These are phyloP conservation scores for Cheilosia grossa DNA, from an alignment of 2,888 invertebrate species.

Conservation along the genomic window DNA sequence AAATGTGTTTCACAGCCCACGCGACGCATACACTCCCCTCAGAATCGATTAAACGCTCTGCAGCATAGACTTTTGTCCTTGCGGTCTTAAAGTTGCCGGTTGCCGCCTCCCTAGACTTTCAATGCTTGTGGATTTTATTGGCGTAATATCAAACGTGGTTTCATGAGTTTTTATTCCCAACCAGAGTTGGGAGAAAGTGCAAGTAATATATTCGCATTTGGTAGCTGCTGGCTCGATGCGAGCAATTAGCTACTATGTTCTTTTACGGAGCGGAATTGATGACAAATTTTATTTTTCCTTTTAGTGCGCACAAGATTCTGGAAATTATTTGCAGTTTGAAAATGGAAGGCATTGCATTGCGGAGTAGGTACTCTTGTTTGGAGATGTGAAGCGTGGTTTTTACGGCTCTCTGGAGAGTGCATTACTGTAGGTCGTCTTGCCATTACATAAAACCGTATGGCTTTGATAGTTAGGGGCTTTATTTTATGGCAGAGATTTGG, in stretches of 20 bases:
- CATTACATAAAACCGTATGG: not conserved
- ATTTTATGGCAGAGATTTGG: not conserved
- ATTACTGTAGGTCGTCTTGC: not conserved
- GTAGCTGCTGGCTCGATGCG: too few relatives aligned
- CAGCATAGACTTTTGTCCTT: slow-evolving; percentile 3
- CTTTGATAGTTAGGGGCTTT: not conserved
- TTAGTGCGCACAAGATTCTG: not conserved
- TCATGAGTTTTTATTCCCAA: slow-evolving; percentile 34
- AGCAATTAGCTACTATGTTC: slow-evolving; percentile 39
- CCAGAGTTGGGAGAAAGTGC: not conserved
- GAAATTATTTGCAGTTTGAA: not conserved
- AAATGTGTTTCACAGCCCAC: slow-evolving; percentile 36
- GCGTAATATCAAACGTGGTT: slow-evolving; percentile 42
- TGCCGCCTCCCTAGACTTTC: slow-evolving; percentile 12
- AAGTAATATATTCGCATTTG: slow-evolving; percentile 9
- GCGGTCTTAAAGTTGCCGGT: slow-evolving; percentile 11
- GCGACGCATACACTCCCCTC: slow-evolving; percentile 1
- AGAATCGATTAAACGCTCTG: slow-evolving; percentile 42
- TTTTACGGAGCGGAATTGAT: slow-evolving; percentile 21
- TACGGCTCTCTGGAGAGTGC: not conserved
- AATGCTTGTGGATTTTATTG: slow-evolving; percentile 57
- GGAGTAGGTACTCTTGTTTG: not conserved
- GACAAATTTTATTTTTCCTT: not conserved
- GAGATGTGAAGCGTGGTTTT: not conserved
- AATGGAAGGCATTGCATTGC: not conserved